Percentiles rank a stretch among this genome's conserved stretches.
Conservation (phyloP, 2,797 vertebrate genomes). For the Triplophysa bombifrons region DNA sequence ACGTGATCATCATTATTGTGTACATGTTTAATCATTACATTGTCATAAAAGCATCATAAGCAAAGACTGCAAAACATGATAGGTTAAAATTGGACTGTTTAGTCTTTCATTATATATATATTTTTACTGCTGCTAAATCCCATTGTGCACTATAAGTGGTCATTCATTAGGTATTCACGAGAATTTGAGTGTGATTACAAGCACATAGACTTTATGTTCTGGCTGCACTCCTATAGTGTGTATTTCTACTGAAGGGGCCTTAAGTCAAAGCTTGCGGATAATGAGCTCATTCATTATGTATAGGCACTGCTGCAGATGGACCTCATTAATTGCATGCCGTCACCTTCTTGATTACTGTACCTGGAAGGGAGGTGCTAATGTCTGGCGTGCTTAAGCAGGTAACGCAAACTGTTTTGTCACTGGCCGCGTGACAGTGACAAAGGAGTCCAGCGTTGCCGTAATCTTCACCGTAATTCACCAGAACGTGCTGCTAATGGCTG, state of each 20-base stretch:
- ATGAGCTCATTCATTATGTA: conserved; percentile 87
- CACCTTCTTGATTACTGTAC: conserved; percentile 82
- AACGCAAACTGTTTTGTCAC: conserved; percentile 83
- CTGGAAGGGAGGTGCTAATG: conserved; percentile 86
- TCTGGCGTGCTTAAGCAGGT: conserved; percentile 83
- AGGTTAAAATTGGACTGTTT: not conserved
- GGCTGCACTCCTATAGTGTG: conserved; percentile 59
- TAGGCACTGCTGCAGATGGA: conserved; percentile 81
- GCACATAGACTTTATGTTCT: conserved; percentile 47
- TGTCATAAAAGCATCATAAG: conserved; percentile 56
- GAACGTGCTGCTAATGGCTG: conserved; percentile 82
- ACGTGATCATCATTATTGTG: conserved; percentile 66
- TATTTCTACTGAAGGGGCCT: conserved; percentile 41
- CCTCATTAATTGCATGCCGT: conserved; percentile 87
- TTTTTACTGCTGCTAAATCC: not conserved
- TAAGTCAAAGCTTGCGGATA: conserved; percentile 77
- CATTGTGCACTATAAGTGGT: not conserved
- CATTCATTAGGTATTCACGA: not conserved
- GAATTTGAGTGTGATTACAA: not conserved
- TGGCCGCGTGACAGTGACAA: conserved; percentile 77
- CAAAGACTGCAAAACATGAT: not conserved
- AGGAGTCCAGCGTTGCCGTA: conserved; percentile 74
- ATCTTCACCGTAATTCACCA: conserved; percentile 78
- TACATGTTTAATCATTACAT: conserved; percentile 63
- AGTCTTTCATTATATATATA: not conserved